Percentiles rank a stretch among this genome's conserved stretches.
These are phyloP conservation scores for Scaptodrosophila latifasciaeformis DNA, from an alignment of 2,888 invertebrate genomes.

Conservation along the genomic window DNA sequence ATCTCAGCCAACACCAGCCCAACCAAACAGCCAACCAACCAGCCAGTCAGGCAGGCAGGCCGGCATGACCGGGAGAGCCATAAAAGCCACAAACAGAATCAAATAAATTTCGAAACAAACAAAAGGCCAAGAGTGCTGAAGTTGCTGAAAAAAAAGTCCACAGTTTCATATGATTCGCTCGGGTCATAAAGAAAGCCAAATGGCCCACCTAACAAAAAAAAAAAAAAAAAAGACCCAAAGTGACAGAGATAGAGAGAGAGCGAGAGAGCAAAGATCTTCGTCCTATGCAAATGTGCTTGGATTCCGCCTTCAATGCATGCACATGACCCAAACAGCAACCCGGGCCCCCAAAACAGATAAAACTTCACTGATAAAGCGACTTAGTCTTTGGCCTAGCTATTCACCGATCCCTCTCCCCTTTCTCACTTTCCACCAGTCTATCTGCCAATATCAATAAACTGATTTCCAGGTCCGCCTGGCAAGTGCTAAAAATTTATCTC, in stretches of 20 bases:
- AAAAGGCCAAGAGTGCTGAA: conserved; percentile 52
- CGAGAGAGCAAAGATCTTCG: conserved; percentile 28
- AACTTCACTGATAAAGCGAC: too few relatives aligned
- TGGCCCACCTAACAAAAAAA: too few relatives aligned
- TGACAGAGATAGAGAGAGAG: background rate
- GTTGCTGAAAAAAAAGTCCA: conserved; percentile 4
- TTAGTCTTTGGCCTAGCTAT: too few relatives aligned
- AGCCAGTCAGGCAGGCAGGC: too few relatives aligned
- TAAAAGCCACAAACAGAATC: conserved; percentile 67
- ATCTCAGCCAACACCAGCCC: conserved; percentile 40
- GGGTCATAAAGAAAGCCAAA: conserved; percentile 60
- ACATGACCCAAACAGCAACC: background rate
- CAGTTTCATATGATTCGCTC: background rate
- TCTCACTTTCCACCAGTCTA: too few relatives aligned
- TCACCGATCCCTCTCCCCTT: too few relatives aligned
- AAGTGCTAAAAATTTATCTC: conserved; percentile 29
- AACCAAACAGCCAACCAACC: too few relatives aligned
- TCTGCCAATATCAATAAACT: too few relatives aligned
- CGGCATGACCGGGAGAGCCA: conserved; percentile 38
- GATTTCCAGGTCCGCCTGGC: conserved; percentile 13
- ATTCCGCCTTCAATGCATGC: conserved; percentile 13
- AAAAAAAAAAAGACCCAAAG: too few relatives aligned
- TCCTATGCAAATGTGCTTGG: conserved; percentile 51
- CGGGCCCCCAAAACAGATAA: conserved; percentile 23
- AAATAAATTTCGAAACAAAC: conserved; percentile 59